These are phyloP conservation scores for Paguma larvata DNA, from an alignment of 2,797 vertebrate genomes.

Conservation along the genomic window DNA sequence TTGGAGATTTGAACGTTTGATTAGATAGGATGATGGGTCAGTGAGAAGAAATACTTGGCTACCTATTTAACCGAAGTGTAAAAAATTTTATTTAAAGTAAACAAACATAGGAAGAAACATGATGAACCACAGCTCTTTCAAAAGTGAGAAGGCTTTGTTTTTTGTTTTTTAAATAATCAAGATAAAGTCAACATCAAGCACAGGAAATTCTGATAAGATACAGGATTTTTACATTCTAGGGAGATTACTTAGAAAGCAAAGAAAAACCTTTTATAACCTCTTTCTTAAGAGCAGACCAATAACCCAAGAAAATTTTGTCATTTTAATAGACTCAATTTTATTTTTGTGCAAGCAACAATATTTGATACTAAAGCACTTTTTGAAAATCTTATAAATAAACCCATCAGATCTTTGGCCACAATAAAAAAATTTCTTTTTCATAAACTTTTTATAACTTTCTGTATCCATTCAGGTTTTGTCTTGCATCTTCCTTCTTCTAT, in stretches of 20 bases:
- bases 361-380: constrained; percentile 54
- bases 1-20: neutral
- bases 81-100: neutral
- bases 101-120: neutral
- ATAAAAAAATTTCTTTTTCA: constrained; percentile 32
- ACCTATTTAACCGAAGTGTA: neutral
- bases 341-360: neutral
- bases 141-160: constrained; percentile 42
- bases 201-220: neutral
- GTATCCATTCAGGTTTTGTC: neutral
- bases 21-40: constrained; percentile 4
- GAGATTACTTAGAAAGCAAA: constrained; percentile 41
- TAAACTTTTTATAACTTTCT: neutral
- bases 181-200: neutral
- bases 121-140: constrained; percentile 29
- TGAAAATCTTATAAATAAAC: constrained; percentile 27
- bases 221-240: neutral
- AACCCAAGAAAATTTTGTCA: neutral
- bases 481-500: neutral
- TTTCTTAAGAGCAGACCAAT: neutral
- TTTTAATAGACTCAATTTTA: constrained; percentile 52
- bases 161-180: neutral
- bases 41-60: constrained; percentile 33
- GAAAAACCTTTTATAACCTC: neutral
- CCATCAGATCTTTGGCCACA: neutral